Conservation (phyloP, 2,797 vertebrate genomes). For the Clarias pachynema region DNA sequence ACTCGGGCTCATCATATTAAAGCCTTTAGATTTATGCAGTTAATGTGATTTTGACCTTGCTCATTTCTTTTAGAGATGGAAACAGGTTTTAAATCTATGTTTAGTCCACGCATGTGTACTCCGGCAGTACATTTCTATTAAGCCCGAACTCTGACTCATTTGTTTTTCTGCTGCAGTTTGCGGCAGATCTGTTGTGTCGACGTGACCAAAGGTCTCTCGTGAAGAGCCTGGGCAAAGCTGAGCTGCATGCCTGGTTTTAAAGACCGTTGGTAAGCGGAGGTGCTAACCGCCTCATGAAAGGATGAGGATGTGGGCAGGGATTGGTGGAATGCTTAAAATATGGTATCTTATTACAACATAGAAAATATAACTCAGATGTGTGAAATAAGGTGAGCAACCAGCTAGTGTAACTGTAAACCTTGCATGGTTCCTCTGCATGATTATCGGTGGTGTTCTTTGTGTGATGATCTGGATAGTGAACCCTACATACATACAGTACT, state of each 20-base stretch:
- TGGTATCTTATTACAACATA: neutral
- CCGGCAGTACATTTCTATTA: slow-evolving; percentile 26
- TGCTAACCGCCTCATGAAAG: neutral
- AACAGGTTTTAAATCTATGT: slow-evolving; percentile 33
- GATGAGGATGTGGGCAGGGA: neutral
- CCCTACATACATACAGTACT: neutral
- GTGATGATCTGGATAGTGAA: neutral
- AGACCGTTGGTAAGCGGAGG: slow-evolving; percentile 13
- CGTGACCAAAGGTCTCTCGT: neutral
- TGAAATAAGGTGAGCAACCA: neutral
- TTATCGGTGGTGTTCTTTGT: neutral
- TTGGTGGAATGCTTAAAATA: neutral
- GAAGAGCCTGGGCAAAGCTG: slow-evolving; percentile 35
- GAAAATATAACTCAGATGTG: no score
- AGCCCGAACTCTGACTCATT: slow-evolving; percentile 40
- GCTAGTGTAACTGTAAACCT: neutral
- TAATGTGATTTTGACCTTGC: neutral
- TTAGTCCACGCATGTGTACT: slow-evolving; percentile 10
- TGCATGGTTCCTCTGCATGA: neutral
- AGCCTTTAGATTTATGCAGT: neutral
- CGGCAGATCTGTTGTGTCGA: slow-evolving; percentile 22
- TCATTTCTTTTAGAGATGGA: slow-evolving; percentile 27
- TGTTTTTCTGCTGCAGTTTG: slow-evolving; percentile 42
- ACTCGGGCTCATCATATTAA: neutral
- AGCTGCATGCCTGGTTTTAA: neutral